phyloP scores from a whole-genome alignment of 2,888 invertebrate species.

The Tortrix viridana region DNA sequence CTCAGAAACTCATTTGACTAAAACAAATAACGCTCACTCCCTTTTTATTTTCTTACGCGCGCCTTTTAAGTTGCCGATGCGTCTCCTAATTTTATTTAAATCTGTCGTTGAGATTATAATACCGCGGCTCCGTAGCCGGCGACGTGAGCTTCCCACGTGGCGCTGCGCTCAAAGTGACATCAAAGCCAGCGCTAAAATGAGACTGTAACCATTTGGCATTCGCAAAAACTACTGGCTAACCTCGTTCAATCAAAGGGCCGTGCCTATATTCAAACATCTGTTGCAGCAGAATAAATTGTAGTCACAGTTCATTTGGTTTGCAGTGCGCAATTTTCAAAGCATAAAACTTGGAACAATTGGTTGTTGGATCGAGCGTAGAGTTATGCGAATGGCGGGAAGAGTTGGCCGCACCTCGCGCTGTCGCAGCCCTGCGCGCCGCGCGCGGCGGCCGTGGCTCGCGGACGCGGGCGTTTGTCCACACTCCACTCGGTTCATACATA shows the following conservation, averaged over 20 bases:
- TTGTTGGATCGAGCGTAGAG: conserved; percentile 39
- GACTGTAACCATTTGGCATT: conserved; percentile 34
- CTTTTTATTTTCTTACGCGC: conserved; percentile 67
- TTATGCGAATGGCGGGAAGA: conserved; percentile 28
- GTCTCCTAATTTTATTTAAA: conserved; percentile 61
- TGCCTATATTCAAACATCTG: conserved; percentile 29
- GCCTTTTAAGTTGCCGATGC: conserved; percentile 68
- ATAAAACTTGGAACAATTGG: conserved; percentile 46
- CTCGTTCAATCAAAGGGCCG: neutral
- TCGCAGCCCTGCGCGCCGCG: neutral
- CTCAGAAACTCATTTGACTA: conserved; percentile 79
- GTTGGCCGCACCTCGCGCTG: conserved; percentile 15
- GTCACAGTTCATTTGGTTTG: conserved; percentile 43
- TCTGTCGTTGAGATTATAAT: conserved; percentile 52
- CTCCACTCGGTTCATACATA: no score
- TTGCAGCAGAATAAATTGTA: conserved; percentile 41
- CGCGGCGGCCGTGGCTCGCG: conserved; percentile 22
- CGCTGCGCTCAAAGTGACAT: conserved; percentile 27
- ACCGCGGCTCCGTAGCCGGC: conserved; percentile 21
- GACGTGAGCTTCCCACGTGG: conserved; percentile 23
- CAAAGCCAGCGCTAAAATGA: conserved; percentile 32
- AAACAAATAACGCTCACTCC: conserved; percentile 73
- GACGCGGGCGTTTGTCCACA: neutral
- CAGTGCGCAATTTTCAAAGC: conserved; percentile 43
- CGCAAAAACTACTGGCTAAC: conserved; percentile 9